A percentile compares a stretch with the other conserved stretches of the same genome.
Evolutionary conservation across 2,888 invertebrate species (phyloP).

Genomic region (Drosophila ezoana): DNA sequence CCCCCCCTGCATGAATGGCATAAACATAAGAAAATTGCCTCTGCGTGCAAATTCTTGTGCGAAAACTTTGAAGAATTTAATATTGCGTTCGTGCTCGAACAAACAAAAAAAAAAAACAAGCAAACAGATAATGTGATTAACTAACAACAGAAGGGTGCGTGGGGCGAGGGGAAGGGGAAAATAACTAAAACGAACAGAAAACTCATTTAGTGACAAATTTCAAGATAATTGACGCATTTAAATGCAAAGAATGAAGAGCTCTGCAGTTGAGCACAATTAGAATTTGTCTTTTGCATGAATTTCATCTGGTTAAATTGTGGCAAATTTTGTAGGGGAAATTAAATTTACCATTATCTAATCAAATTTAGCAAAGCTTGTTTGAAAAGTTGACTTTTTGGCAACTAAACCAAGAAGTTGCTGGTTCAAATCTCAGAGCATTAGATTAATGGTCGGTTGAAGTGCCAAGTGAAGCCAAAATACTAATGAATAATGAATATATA

Average conservation of each 20-base stretch:
- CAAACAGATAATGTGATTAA: slow-evolving; percentile 19
- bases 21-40: slow-evolving; percentile 15
- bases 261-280: not conserved
- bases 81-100: not conserved
- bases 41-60: slow-evolving; percentile 1
- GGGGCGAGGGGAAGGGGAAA: not conserved
- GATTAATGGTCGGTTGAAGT: not conserved
- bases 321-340: no score
- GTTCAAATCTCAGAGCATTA: no score
- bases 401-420: no score
- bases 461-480: no score
- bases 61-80: slow-evolving; percentile 18
- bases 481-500: not conserved
- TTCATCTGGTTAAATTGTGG: no score
- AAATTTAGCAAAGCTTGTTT: no score
- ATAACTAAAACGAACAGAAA: slow-evolving; percentile 3
- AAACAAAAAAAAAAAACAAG: not conserved
- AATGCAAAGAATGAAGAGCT: not conserved
- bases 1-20: slow-evolving; percentile 27
- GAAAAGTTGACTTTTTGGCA: no score
- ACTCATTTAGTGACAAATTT: slow-evolving; percentile 9
- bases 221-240: slow-evolving; percentile 9
- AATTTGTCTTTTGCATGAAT: no score
- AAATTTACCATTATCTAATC: no score
- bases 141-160: not conserved